Conservation (phyloP, 2,888 invertebrate species). For the Asteroscopus sphinx region DNA sequence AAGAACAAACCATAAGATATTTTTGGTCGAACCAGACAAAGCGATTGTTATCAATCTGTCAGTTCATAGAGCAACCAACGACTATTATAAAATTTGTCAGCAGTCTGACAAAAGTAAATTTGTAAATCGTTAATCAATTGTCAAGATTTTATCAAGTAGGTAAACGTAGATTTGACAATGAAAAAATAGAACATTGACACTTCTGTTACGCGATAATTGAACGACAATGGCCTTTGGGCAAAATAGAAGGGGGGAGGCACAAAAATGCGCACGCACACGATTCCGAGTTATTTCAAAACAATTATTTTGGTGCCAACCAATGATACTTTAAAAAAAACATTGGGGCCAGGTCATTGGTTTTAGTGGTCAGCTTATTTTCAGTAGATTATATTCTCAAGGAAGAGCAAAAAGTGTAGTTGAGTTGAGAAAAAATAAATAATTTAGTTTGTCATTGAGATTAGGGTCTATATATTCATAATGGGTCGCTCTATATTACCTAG, state of each 20-base stretch:
- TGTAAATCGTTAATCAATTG: slow-evolving; percentile 60
- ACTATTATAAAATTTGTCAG: slow-evolving; percentile 61
- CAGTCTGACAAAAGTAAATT: slow-evolving; percentile 57
- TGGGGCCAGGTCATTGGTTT: too few species aligned
- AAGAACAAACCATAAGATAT: slow-evolving; percentile 33
- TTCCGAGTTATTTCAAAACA: slow-evolving; percentile 2
- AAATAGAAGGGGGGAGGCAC: slow-evolving; percentile 31
- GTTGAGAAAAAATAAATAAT: too few species aligned
- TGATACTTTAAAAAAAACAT: too few species aligned
- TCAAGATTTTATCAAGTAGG: slow-evolving; percentile 62
- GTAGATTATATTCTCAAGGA: too few species aligned
- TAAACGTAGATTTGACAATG: slow-evolving; percentile 60
- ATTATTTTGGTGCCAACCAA: slow-evolving; percentile 12
- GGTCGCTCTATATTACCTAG: too few species aligned
- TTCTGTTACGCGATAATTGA: slow-evolving; percentile 37
- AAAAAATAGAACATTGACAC: slow-evolving; percentile 53
- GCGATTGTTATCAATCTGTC: slow-evolving; percentile 54
- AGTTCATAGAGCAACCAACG: slow-evolving; percentile 49
- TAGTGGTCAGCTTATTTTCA: too few species aligned
- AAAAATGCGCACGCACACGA: slow-evolving; percentile 1
- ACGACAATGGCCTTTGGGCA: slow-evolving; percentile 50
- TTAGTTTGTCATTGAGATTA: too few species aligned
- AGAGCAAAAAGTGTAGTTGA: too few species aligned
- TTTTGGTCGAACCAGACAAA: slow-evolving; percentile 39
- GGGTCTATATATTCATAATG: too few species aligned